phyloP scores from a whole-genome alignment of 2,888 invertebrate genomes.

The Ectemnius cavifrons region DNA sequence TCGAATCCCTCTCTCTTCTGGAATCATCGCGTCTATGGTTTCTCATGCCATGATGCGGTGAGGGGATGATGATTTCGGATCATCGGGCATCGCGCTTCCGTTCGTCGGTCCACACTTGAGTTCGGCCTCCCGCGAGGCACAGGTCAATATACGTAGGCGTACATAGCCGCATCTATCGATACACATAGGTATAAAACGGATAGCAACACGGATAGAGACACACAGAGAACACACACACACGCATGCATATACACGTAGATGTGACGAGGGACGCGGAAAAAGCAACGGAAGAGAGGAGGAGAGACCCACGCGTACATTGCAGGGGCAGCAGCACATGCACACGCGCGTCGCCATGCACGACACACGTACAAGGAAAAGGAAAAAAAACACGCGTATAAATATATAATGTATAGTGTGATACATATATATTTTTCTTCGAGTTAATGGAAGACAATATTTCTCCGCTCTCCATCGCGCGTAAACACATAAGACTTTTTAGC shows the following conservation, averaged over 20 bases:
- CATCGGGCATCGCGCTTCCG: constrained; percentile 15
- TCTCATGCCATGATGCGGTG: too few species aligned
- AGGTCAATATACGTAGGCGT: too few species aligned
- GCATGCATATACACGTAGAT: constrained; percentile 6
- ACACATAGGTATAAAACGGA: constrained; percentile 24
- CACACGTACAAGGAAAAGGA: constrained; percentile 22
- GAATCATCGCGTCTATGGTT: too few species aligned
- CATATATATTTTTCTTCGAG: constrained; percentile 69
- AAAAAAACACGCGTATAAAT: constrained; percentile 26
- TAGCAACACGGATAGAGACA: constrained; percentile 23
- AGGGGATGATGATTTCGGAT: constrained; percentile 13
- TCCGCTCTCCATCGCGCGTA: constrained; percentile 66
- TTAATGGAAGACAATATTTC: constrained; percentile 76
- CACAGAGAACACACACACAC: constrained; percentile 8
- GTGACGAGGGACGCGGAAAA: constrained; percentile 11
- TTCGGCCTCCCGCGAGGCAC: constrained; percentile 20
- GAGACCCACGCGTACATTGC: constrained; percentile 8
- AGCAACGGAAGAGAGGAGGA: not conserved
- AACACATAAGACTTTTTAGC: constrained; percentile 39
- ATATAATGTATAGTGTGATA: constrained; percentile 47
- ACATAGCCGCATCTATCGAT: too few species aligned
- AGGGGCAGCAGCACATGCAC: not conserved
- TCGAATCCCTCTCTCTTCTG: too few species aligned
- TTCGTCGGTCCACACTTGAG: constrained; percentile 8
- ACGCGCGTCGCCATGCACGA: not conserved